These are phyloP conservation scores for Pristionchus mayeri DNA, from an alignment of 2,888 invertebrate genomes.

Conservation along the genomic window DNA sequence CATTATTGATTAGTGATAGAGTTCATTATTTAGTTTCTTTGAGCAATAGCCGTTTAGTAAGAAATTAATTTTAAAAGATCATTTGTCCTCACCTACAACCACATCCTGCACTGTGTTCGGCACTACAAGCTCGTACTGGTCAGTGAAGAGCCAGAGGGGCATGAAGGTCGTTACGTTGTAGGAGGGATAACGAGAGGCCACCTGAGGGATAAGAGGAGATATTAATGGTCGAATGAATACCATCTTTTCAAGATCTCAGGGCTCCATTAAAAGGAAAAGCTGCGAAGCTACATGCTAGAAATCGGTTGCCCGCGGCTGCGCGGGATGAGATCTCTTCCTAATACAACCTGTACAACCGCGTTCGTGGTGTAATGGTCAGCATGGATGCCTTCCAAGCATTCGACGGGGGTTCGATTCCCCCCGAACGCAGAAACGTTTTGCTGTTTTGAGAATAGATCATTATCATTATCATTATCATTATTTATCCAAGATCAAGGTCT, in stretches of 20 bases:
- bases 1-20: too few relatives aligned
- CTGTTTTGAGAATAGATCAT: too few relatives aligned
- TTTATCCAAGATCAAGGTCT: too few relatives aligned
- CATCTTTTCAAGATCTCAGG: too few relatives aligned
- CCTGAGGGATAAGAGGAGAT: slow-evolving; percentile 48
- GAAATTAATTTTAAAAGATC: too few relatives aligned
- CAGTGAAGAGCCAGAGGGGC: slow-evolving; percentile 74
- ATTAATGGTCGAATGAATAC: background rate
- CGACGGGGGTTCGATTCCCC: slow-evolving; percentile 62
- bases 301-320: slow-evolving; percentile 16
- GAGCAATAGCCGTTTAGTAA: too few relatives aligned
- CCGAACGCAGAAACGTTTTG: slow-evolving; percentile 55
- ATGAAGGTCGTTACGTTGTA: slow-evolving; percentile 74
- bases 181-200: slow-evolving; percentile 55
- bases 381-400: slow-evolving; percentile 64
- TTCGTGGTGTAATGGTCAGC: slow-evolving; percentile 62
- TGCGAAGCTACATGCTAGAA: background rate
- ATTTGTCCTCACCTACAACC: slow-evolving; percentile 42
- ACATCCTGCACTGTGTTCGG: slow-evolving; percentile 70
- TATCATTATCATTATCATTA: too few relatives aligned
- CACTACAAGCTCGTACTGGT: slow-evolving; percentile 72
- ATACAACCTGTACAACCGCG: slow-evolving; percentile 13
- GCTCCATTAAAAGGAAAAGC: slow-evolving; percentile 12
- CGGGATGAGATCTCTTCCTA: background rate
- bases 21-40: too few relatives aligned